Evolutionary conservation across 2,888 invertebrate species (phyloP).

Genomic region (Andrena fulva): DNA sequence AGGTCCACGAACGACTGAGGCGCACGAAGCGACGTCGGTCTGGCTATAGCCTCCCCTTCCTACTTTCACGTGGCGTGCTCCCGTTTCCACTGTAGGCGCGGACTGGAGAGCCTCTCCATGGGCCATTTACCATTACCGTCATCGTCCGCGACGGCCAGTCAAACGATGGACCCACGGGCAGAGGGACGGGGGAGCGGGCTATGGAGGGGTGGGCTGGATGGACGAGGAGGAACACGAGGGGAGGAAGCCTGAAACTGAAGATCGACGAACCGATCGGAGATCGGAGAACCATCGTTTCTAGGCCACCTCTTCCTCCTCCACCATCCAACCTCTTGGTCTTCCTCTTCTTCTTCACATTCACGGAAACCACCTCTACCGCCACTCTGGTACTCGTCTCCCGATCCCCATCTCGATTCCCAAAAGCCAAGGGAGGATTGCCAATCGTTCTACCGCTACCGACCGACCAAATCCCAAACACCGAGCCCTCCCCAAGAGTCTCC

Average conservation of each 20-base stretch:
- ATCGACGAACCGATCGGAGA: slow-evolving; percentile 55
- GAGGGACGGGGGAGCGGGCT: slow-evolving; percentile 13
- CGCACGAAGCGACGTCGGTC: slow-evolving; percentile 80
- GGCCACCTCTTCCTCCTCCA: slow-evolving; percentile 68
- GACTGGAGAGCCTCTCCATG: slow-evolving; percentile 74
- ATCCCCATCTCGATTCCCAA: background rate
- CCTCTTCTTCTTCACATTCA: slow-evolving; percentile 23
- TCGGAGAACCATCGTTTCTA: slow-evolving; percentile 68
- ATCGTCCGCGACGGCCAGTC: slow-evolving; percentile 68
- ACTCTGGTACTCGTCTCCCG: background rate
- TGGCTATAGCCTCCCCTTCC: slow-evolving; percentile 83
- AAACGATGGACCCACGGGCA: slow-evolving; percentile 33
- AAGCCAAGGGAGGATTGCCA: background rate
- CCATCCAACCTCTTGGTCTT: slow-evolving; percentile 26
- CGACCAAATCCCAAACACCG: no score
- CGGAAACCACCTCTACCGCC: slow-evolving; percentile 1
- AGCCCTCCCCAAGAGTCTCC: no score
- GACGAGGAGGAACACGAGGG: slow-evolving; percentile 32
- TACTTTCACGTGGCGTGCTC: slow-evolving; percentile 83
- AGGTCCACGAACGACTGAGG: slow-evolving; percentile 84
- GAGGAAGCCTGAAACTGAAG: slow-evolving; percentile 60
- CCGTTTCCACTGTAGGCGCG: slow-evolving; percentile 81
- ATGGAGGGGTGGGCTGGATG: slow-evolving; percentile 3
- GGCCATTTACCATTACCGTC: slow-evolving; percentile 80
- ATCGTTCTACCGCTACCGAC: background rate